A percentile compares a stretch with the other conserved stretches of the same genome.
Evolutionary conservation across 2,888 invertebrate genomes (phyloP).

Genomic region (Xylota segnis): DNA sequence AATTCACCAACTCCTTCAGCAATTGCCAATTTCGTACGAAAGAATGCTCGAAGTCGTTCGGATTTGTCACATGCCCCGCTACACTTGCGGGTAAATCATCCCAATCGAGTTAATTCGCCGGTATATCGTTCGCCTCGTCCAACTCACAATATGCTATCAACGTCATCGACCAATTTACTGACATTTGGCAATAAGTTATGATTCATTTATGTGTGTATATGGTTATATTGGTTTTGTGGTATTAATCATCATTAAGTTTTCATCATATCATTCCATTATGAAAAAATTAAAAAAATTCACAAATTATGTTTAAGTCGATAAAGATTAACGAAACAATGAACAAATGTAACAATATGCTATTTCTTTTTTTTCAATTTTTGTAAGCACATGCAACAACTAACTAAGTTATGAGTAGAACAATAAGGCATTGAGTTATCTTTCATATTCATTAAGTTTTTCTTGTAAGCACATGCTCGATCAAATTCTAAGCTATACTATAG

Average conservation of each 20-base stretch:
- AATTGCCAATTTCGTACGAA: conserved; percentile 62
- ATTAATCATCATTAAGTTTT: conserved; percentile 44
- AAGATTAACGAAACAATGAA: conserved; percentile 62
- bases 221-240: conserved; percentile 71
- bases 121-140: conserved; percentile 61
- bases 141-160: conserved; percentile 64
- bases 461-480: conserved; percentile 59
- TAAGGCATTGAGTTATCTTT: conserved; percentile 57
- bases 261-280: conserved; percentile 72
- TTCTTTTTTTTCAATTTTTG: conserved; percentile 44
- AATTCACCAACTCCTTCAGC: conserved; percentile 64
- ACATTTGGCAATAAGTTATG: conserved; percentile 75
- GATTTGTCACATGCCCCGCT: conserved; percentile 71
- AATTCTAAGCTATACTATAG: conserved; percentile 6
- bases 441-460: conserved; percentile 35
- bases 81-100: conserved; percentile 54
- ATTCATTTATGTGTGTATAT: conserved; percentile 75
- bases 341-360: conserved; percentile 65
- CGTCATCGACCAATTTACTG: conserved; percentile 69
- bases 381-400: conserved; percentile 63
- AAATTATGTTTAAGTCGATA: conserved; percentile 62
- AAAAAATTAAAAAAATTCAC: conserved; percentile 48
- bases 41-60: conserved; percentile 76
- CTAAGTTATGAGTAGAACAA: conserved; percentile 48
- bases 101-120: conserved; percentile 74